phyloP scores from a whole-genome alignment of 2,797 vertebrate species.

The Anolis apletophallus region DNA sequence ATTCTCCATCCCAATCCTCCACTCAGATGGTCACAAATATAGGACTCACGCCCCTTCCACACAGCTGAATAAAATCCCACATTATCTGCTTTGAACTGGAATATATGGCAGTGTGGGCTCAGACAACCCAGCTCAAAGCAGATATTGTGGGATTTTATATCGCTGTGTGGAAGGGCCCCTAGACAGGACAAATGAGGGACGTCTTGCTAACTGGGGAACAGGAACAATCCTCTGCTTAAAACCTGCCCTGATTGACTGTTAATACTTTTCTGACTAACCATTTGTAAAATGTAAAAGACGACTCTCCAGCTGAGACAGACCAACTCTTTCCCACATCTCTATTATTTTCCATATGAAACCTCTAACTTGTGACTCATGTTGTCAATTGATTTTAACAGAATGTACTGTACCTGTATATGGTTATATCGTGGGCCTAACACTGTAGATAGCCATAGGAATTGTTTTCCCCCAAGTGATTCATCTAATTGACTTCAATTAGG shows the following conservation, averaged over 20 bases:
- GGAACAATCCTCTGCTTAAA: background rate
- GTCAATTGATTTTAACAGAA: constrained; percentile 12
- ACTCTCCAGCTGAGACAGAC: background rate
- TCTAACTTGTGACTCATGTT: background rate
- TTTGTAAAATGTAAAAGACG: background rate
- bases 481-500: constrained; percentile 20
- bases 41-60: no score
- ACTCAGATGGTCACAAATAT: background rate
- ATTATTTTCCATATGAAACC: background rate
- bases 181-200: background rate
- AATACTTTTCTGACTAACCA: background rate
- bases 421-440: background rate
- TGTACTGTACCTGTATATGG: constrained; percentile 2
- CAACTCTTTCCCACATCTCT: background rate
- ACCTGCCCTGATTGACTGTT: background rate
- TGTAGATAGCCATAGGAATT: background rate
- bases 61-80: no score
- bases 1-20: no score
- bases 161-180: no score
- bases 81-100: no score
- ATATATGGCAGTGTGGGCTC: no score
- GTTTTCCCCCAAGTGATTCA: background rate
- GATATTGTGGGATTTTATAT: no score
- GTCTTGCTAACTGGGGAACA: background rate
- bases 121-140: no score